phyloP scores from a whole-genome alignment of 2,888 invertebrate species.

The Gastracanthus pulcherrimus region DNA sequence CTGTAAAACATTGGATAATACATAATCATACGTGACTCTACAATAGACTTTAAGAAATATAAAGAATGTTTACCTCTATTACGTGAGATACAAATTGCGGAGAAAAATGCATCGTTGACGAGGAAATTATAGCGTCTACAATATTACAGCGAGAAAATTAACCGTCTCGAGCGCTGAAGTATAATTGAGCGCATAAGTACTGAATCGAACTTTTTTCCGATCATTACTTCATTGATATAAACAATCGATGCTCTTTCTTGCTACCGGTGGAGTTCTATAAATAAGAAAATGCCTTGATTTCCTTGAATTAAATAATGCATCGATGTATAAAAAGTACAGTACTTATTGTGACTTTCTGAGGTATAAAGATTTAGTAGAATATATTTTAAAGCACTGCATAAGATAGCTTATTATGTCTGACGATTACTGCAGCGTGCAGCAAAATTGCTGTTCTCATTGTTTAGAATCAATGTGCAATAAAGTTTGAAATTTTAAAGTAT shows the following conservation, averaged over 20 bases:
- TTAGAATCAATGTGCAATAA: no score
- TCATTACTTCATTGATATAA: not conserved
- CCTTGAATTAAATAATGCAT: not conserved
- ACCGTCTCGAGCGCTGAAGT: not conserved
- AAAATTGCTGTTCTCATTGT: no score
- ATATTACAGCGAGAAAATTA: not conserved
- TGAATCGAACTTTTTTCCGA: not conserved
- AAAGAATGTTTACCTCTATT: not conserved
- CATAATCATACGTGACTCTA: not conserved
- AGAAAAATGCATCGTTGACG: not conserved
- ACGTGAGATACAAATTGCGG: not conserved
- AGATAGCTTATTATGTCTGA: no score
- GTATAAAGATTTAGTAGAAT: no score
- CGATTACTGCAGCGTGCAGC: no score
- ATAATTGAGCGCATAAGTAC: not conserved
- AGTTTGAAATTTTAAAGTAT: no score
- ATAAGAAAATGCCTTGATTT: not conserved
- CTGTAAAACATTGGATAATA: not conserved
- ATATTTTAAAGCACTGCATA: no score
- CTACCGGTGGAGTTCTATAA: not conserved
- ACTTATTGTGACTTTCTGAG: no score
- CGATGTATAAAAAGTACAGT: not conserved
- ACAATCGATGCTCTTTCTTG: not conserved
- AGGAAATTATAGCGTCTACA: not conserved
- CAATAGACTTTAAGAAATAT: not conserved